Conservation (phyloP, 2,888 invertebrate genomes). For the Epinotia ramella region DNA sequence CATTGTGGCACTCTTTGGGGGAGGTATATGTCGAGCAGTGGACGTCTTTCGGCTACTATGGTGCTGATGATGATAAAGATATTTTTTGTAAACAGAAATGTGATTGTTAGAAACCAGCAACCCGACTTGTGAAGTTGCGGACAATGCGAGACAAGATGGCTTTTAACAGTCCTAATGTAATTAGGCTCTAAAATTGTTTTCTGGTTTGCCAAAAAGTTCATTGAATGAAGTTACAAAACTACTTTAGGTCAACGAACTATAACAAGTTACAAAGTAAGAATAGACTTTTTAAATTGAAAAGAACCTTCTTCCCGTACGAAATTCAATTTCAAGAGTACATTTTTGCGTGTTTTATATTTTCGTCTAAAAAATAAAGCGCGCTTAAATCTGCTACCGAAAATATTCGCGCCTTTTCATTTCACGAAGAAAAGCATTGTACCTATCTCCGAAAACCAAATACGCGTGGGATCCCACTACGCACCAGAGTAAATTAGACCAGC, state of each 20-base stretch:
- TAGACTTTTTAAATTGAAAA: background rate
- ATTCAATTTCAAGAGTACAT: background rate
- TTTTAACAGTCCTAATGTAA: no score
- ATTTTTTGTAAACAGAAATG: no score
- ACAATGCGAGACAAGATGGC: no score
- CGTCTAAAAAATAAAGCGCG: no score
- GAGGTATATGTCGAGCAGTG: no score
- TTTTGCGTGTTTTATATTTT: background rate
- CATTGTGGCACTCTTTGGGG: no score
- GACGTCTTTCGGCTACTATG: no score
- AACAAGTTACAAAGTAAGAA: background rate
- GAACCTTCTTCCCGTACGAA: background rate
- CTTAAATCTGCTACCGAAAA: background rate
- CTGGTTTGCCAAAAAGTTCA: background rate
- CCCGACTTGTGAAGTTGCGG: no score
- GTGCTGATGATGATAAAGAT: no score
- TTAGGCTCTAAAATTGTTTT: background rate
- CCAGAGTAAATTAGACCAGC: slow-evolving; percentile 9
- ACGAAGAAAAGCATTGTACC: slow-evolving; percentile 1
- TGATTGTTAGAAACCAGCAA: no score
- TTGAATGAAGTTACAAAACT: background rate
- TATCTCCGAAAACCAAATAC: background rate
- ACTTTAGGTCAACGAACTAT: background rate
- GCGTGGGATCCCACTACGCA: background rate
- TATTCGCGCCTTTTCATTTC: background rate